These are phyloP conservation scores for Montipora capricornis DNA, from an alignment of 64 coral and sea anemone species.

Conservation along the genomic window DNA sequence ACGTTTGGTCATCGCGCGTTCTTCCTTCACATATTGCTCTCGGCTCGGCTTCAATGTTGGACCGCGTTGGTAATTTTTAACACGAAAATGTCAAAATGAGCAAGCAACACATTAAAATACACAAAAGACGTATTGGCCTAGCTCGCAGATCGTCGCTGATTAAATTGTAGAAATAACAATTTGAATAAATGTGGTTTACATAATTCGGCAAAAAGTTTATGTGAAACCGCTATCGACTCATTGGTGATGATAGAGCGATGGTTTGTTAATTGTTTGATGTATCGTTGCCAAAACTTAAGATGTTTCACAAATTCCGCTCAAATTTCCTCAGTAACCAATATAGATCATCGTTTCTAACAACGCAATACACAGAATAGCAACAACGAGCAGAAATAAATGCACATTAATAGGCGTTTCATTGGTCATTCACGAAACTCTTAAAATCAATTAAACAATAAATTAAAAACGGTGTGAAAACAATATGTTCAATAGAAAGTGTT, in stretches of 20 bases:
- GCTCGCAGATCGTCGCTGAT: neutral
- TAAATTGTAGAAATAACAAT: neutral
- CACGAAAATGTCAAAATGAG: slow-evolving; percentile 8
- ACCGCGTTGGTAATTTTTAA: neutral
- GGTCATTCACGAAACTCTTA: neutral
- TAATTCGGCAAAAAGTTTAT: neutral
- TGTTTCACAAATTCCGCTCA: neutral
- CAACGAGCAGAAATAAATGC: neutral
- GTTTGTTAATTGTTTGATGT: slow-evolving; percentile 19
- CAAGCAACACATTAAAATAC: neutral
- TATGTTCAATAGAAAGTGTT: neutral
- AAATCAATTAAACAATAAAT: neutral
- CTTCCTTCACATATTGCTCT: slow-evolving; percentile 1
- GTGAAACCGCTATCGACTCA: neutral
- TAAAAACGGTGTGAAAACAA: neutral
- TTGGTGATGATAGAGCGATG: neutral
- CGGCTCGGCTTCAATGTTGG: neutral
- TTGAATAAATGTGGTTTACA: slow-evolving; percentile 4
- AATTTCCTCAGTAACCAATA: slow-evolving; percentile 11
- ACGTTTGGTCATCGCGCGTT: too few relatives aligned
- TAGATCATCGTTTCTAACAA: neutral
- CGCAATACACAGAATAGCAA: neutral
- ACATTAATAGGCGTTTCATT: neutral
- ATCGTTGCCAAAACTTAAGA: slow-evolving; percentile 9
- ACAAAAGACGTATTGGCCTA: neutral